Base-by-base conservation (phyloP, 2,888 invertebrate genomes). In the Clepsis dumicolana region DNA sequence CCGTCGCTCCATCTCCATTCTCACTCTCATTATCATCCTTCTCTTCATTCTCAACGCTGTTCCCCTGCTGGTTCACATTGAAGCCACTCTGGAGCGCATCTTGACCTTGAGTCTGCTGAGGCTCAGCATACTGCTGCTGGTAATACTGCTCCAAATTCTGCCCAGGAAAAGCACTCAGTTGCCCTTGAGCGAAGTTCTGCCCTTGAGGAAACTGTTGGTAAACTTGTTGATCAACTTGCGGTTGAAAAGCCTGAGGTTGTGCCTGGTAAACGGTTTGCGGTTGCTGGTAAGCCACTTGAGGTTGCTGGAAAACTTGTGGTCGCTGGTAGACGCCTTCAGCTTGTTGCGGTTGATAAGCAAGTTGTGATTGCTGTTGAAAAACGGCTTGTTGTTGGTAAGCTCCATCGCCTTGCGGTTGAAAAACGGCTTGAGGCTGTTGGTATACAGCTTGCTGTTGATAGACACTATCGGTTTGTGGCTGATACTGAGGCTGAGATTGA, bases 11-110 rank as follows among this genome's bases (percentile, higher is more conserved):
- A 52, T 81, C 82, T 32, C 84, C 81, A 38, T 75, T 70, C 12
- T 73, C 68, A 41, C 73, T 67, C 2, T 81, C 79, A 48, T 77
- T 80, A 1, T 84, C 74, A 14, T 81, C 81, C 59, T 82, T 78
- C 24, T 85, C 82, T 60, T 86, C 83, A 21, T 73, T 71, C 0
- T 90, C 90, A 5, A 93, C 76, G 14, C 82, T 87, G 72, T 93
- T 92, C 0, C 88, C 91, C 76, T 89, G 84, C 71, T 89, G 90
- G 72, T 91, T 86, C 5, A 83, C 76, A 70, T 93, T 87, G 7
- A 92, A 61, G 12, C 91, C 93, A 67, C 91, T 92, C 70, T 93
- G 93, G 14, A 88, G 75, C 54, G 82, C 75, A 65, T 81, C 81
- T 65, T 83, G 85, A 0, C 77, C 78, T 73, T 83, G 83, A 21